Conservation (phyloP, 1,140 invertebrate species). For the Musca domestica region DNA sequence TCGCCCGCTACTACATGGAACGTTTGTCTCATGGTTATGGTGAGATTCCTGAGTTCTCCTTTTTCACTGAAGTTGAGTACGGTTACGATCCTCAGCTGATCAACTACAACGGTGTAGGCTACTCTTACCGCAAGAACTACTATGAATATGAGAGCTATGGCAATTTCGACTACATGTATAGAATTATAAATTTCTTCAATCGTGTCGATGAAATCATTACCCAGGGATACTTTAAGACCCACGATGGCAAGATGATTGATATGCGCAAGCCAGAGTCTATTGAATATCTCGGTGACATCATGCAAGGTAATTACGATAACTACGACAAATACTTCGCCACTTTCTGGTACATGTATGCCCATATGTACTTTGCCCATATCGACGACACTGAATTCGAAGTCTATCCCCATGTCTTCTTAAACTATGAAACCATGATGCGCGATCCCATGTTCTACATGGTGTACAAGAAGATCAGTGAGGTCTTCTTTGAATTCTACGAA, state of each 20-base stretch:
- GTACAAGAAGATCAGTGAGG: conserved; percentile 59
- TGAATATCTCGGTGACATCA: conserved; percentile 60
- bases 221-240: conserved; percentile 57
- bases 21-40: conserved; percentile 64
- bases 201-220: conserved; percentile 66
- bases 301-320: too few species aligned
- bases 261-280: conserved; percentile 58
- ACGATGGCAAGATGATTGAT: conserved; percentile 56
- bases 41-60: conserved; percentile 61
- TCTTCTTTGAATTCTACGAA: conserved; percentile 42
- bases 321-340: too few species aligned
- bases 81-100: too few species aligned
- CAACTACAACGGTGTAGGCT: too few species aligned
- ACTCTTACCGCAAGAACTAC: conserved; percentile 60
- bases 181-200: conserved; percentile 57
- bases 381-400: conserved; percentile 40
- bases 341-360: too few species aligned
- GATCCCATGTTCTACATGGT: conserved; percentile 60
- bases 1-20: conserved; percentile 68
- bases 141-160: conserved; percentile 41
- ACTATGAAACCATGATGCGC: conserved; percentile 59
- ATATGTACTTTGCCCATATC: conserved; percentile 38
- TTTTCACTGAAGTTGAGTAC: conserved; percentile 56
- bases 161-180: conserved; percentile 39
- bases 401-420: conserved; percentile 55